These are phyloP conservation scores for Peromyscus californicus DNA, from an alignment of 2,113 vertebrate species.

Conservation along the genomic window DNA sequence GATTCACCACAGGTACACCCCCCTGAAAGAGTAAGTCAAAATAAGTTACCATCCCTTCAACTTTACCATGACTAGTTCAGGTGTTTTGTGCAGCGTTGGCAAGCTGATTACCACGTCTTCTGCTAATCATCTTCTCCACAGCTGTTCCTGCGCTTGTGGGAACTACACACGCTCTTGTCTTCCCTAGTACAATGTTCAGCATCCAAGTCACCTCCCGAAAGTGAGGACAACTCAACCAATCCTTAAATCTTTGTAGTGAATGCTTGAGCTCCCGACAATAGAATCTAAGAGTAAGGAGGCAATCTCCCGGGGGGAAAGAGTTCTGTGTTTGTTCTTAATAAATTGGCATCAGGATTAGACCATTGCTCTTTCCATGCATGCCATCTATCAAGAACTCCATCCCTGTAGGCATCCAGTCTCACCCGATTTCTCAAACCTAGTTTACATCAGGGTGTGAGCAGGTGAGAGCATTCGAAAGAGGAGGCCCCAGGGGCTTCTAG, in stretches of 20 bases:
- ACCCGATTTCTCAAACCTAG: slow-evolving; percentile 60
- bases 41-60: neutral
- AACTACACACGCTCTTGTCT: neutral
- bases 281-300: neutral
- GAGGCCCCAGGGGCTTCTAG: slow-evolving; percentile 18
- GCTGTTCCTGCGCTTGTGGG: neutral
- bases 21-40: neutral
- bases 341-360: neutral
- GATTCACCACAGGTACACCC: neutral
- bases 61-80: neutral
- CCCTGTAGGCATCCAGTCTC: neutral
- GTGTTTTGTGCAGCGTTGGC: neutral
- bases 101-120: neutral
- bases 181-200: neutral
- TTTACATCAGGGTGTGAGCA: slow-evolving; percentile 53
- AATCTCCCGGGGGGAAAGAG: neutral
- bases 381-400: neutral
- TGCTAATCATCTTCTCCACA: neutral
- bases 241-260: neutral
- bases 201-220: neutral
- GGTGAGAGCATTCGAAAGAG: neutral
- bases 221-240: neutral
- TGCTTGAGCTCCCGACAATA: neutral
- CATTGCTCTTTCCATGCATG: neutral
- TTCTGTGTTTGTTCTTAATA: neutral